Evolutionary conservation across 2,888 invertebrate genomes (phyloP).

Genomic region (Omphaloscelis lunosa): DNA sequence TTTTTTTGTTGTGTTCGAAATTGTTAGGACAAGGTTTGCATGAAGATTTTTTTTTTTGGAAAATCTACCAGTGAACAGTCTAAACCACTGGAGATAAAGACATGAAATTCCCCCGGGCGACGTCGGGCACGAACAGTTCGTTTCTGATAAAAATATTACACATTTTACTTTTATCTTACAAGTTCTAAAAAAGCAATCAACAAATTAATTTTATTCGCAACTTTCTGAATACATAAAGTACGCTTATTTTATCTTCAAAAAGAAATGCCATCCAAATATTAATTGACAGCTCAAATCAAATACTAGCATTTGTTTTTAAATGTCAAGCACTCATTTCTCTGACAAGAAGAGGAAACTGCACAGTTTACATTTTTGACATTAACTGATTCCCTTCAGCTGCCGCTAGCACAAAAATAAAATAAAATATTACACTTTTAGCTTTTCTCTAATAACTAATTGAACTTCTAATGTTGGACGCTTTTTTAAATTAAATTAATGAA

Average conservation of each 20-base stretch:
- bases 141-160: neutral
- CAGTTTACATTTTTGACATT: too few relatives aligned
- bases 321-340: neutral
- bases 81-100: too few relatives aligned
- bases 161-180: neutral
- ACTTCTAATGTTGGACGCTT: too few relatives aligned
- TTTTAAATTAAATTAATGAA: too few relatives aligned
- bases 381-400: too few relatives aligned
- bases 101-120: too few relatives aligned
- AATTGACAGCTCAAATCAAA: conserved; percentile 36
- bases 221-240: neutral
- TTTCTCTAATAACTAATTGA: too few relatives aligned
- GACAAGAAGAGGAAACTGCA: neutral
- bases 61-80: too few relatives aligned
- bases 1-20: neutral
- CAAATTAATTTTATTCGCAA: neutral
- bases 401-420: too few relatives aligned
- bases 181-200: neutral
- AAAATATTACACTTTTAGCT: too few relatives aligned
- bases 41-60: neutral
- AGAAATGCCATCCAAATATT: conserved; percentile 1
- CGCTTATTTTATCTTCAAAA: conserved; percentile 6
- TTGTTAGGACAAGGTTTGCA: neutral
- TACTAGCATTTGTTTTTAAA: neutral
- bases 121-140: too few relatives aligned